Conservation (phyloP, 2,113 vertebrate species). For the Labeo catla region DNA sequence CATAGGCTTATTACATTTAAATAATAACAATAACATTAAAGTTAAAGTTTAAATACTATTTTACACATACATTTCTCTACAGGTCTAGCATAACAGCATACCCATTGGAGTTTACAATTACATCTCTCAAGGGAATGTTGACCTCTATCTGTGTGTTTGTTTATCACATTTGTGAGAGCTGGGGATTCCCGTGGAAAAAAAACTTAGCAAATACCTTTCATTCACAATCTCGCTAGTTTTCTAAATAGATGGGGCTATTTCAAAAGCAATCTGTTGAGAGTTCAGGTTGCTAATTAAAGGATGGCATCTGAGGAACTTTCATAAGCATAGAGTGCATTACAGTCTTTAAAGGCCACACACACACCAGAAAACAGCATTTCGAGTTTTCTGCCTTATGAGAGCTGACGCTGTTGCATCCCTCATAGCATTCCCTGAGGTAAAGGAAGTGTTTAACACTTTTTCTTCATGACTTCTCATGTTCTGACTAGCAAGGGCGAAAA, state of each 20-base stretch:
- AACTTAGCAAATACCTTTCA: conserved; percentile 6
- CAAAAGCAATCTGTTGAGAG: conserved; percentile 41
- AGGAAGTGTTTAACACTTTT: conserved; percentile 48
- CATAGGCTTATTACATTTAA: too few relatives aligned
- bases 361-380: conserved; percentile 41
- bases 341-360: conserved; percentile 48
- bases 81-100: too few relatives aligned
- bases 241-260: conserved; percentile 32
- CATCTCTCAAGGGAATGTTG: too few relatives aligned
- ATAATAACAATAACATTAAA: too few relatives aligned
- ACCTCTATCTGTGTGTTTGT: neutral
- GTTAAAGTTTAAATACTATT: too few relatives aligned
- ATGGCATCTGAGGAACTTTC: conserved; percentile 41
- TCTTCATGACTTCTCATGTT: conserved; percentile 57
- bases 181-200: neutral
- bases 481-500: conserved; percentile 59
- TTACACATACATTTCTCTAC: too few relatives aligned
- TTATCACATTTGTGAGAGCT: neutral
- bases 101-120: too few relatives aligned
- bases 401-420: conserved; percentile 18
- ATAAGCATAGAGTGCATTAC: conserved; percentile 12
- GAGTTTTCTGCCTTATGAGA: conserved; percentile 38
- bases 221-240: neutral
- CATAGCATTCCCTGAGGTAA: conserved; percentile 36
- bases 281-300: conserved; percentile 53